Evolutionary conservation across 2,888 invertebrate genomes (phyloP), one percentile per base, ranked within the genome.

Genomic region (Lasioglossum villosulum): DNA sequence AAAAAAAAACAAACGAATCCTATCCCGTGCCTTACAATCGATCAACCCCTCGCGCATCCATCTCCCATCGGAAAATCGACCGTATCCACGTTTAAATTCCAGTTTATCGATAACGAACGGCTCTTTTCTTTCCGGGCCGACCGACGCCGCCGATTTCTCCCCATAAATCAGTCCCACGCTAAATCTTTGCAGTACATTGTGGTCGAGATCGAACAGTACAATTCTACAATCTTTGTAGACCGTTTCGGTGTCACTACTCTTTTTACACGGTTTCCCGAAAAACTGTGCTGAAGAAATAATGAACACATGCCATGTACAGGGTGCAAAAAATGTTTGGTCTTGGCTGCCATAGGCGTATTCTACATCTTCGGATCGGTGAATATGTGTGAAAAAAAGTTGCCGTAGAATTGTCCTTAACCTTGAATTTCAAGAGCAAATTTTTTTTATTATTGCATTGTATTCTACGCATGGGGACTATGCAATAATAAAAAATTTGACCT

Each of bases 31-130:
- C 76, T 52, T 77, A 37, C 37, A 71, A 71, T 78, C 70, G 77
- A 78, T 78, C 70, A 78, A 77, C 48, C 76, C 37, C 16, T 12
- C 52, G 37, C n/a, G 30, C 52, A 56, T 70, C 39, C 45, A 68
- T 68, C 76, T 68, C 70, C 56, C 70, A 8, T 37, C 6, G 30
- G 16, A 37, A 52, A 52, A 70, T 78, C 77, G 77, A 78, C 8
- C 37, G 37, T 70, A 16, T 30, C 63, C 56, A 16, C 14, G 45
- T 34, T 48, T 12, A 39, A 70, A 77, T 52, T 48, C 37, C n/a
- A 48, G 48, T 34, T 68, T 34, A 37, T 30, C n/a, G 75, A 63
- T 45, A 39, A 37, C n/a, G 39, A 34, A 39, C 63, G 63, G 0
- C 27, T 6, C 63, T 27, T n/a, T n/a, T 52, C n/a, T 52, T 23